These are phyloP conservation scores for Galerucella calmariensis DNA, from an alignment of 2,888 invertebrate genomes.

Conservation along the genomic window DNA sequence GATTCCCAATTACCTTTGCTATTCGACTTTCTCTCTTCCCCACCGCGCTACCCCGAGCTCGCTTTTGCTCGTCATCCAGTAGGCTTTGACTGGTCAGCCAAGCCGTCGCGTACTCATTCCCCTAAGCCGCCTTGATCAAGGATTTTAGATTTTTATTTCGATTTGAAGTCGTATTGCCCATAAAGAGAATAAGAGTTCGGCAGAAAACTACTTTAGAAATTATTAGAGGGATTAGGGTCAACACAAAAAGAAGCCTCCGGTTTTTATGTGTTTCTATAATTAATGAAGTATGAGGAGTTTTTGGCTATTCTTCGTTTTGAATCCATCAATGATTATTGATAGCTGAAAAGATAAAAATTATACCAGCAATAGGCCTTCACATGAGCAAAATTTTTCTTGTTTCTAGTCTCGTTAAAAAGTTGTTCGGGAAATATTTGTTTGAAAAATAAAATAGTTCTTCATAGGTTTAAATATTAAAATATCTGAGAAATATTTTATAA, in stretches of 20 bases:
- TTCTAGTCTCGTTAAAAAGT: no score
- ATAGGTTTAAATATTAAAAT: no score
- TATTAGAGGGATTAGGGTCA: conserved; percentile 36
- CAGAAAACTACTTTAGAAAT: conserved; percentile 31
- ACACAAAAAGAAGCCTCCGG: conserved; percentile 29
- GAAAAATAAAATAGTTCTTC: no score
- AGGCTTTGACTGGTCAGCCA: conserved; percentile 53
- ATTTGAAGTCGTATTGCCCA: conserved; percentile 37
- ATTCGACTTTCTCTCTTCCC: conserved; percentile 50
- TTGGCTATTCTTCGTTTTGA: no score
- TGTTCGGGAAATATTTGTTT: no score
- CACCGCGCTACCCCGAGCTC: conserved; percentile 12
- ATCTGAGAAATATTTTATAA: no score
- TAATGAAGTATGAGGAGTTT: conserved; percentile 17
- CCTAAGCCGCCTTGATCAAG: conserved; percentile 55
- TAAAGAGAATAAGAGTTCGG: conserved; percentile 32
- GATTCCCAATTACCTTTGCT: conserved; percentile 55
- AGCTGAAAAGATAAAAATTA: no score
- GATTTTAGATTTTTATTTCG: conserved; percentile 54
- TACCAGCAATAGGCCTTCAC: no score
- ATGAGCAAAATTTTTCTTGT: no score
- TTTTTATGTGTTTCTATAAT: conserved; percentile 33
- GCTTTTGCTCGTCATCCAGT: conserved; percentile 28
- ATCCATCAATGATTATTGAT: no score
- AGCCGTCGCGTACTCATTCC: conserved; percentile 46